Conservation (phyloP, 2,888 invertebrate species). For the Dioctria rufipes region DNA sequence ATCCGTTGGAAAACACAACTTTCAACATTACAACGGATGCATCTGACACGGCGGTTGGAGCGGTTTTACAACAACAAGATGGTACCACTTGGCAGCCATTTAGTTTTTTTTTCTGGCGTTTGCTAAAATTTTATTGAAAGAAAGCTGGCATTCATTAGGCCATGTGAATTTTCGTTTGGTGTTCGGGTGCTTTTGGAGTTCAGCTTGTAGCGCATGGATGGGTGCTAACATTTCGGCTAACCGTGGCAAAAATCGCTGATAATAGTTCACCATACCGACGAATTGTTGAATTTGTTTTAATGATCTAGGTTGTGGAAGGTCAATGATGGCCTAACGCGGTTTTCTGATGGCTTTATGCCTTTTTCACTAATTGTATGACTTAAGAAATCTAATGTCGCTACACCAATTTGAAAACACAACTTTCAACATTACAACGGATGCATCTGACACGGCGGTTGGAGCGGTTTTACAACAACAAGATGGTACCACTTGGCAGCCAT, state of each 20-base stretch:
- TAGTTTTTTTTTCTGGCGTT: neutral
- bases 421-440: neutral
- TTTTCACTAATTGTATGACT: too few species aligned
- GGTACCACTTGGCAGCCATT: neutral
- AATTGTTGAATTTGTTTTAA: too few species aligned
- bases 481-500: neutral
- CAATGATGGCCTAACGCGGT: too few species aligned
- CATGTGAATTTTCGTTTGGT: too few species aligned
- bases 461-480: constrained; percentile 16
- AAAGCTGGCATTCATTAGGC: too few species aligned
- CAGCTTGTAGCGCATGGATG: neutral
- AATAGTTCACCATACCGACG: too few species aligned
- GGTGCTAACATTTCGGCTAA: too few species aligned
- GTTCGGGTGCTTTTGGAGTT: neutral
- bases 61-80: constrained; percentile 5
- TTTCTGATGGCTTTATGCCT: too few species aligned
- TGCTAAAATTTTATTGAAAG: constrained; percentile 13
- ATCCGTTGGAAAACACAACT: neutral
- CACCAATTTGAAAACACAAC: too few species aligned
- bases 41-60: neutral
- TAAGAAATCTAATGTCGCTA: too few species aligned
- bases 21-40: neutral
- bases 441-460: neutral
- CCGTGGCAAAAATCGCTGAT: too few species aligned
- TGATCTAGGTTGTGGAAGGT: too few species aligned